These are phyloP conservation scores for Mallateleia sp. DNA, from an alignment of 2,888 invertebrate genomes.

Conservation along the genomic window DNA sequence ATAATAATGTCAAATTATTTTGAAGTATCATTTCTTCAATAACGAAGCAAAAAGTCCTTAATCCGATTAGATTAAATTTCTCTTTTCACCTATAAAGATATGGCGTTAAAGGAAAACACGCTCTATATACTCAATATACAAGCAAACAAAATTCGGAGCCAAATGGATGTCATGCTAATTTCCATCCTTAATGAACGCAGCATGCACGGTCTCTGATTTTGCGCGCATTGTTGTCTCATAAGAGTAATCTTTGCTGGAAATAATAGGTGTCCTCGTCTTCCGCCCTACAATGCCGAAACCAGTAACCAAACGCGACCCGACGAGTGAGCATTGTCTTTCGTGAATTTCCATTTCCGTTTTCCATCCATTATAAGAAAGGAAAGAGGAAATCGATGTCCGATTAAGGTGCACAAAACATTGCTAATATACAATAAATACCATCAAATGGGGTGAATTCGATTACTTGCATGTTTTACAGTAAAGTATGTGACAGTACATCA, in stretches of 20 bases:
- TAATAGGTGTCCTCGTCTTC: constrained; percentile 83
- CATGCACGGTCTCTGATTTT: constrained; percentile 69
- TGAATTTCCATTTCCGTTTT: not conserved
- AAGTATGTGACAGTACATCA: too few species aligned
- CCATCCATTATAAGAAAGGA: not conserved
- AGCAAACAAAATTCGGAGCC: constrained; percentile 25
- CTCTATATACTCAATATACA: constrained; percentile 34
- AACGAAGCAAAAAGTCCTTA: too few species aligned
- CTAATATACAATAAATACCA: too few species aligned
- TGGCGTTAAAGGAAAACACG: constrained; percentile 5
- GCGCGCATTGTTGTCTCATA: constrained; percentile 68
- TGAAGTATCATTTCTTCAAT: too few species aligned
- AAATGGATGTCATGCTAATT: constrained; percentile 48
- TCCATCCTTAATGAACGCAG: constrained; percentile 52
- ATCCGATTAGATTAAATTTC: too few species aligned
- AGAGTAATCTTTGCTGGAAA: constrained; percentile 86
- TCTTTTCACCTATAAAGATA: too few species aligned
- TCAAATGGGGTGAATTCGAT: too few species aligned
- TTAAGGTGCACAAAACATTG: too few species aligned
- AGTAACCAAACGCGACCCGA: constrained; percentile 57
- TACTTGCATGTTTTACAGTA: too few species aligned
- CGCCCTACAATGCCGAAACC: constrained; percentile 73
- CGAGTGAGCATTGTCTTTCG: constrained; percentile 5
- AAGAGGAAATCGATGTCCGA: not conserved
- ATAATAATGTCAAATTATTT: too few species aligned